Base-by-base conservation (phyloP, 2,888 invertebrate species). In the Lycocerus yunnanus region DNA sequence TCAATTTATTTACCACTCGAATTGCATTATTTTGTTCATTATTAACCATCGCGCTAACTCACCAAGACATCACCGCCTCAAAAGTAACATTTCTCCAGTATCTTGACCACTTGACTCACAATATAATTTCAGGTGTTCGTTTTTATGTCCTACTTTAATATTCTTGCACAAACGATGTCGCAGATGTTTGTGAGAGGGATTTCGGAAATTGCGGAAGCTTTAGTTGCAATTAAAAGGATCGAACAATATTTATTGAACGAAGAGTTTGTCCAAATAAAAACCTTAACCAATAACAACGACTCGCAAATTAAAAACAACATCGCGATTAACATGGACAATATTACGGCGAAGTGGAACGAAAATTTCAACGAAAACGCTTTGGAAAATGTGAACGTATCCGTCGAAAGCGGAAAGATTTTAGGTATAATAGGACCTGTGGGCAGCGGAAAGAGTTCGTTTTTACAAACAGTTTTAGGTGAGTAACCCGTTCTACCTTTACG, bases 1-100 rank as follows among this genome's bases (percentile, higher is more conserved):
- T 94, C 84, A 93, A 94, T 85, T 87, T 96, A 16, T 96, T 95
- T 81, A 94, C 95, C 0, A 94, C 95, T 15, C 91, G 96, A 82
- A 88, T 94, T 18, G 93, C 96, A 0, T 88, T 96, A 0, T 95
- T 94, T 83, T 88, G 93, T 66, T 93, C 95, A 0, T 90, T 97
- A 43, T 83, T 95, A 0, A 89, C 93, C 0, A 93, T 92, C 86
- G 88, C 93, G 1, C 83, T 95, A 13, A 86, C 90, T 0, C 93
- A 92, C 3, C 90, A 93, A 79, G 84, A 87, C 24, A 88, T 97
- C 78, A 92, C 93, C 0, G 93, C 95, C 0, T 93, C 93, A 79
- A 91, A 92, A 82, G 93, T 92, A 87, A 88, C 88, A 79, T 58
- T 15, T 10, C 10, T 9, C 0, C n/a, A 73, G 11, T 18, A 18